These are phyloP conservation scores for Rhabdomys dilectus DNA, from an alignment of 2,113 vertebrate genomes.

Conservation along the genomic window DNA sequence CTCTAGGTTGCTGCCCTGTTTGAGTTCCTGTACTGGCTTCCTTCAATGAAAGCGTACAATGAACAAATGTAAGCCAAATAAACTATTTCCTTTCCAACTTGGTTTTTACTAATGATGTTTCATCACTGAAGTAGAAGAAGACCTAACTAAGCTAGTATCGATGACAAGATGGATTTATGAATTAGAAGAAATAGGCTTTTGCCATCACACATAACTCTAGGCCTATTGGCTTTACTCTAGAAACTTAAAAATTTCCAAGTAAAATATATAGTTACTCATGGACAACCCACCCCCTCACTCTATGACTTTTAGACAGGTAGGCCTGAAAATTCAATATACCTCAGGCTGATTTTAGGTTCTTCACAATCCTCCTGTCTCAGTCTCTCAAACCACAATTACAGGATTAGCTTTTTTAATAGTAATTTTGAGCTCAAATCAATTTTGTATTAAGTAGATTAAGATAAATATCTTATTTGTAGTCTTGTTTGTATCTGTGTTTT, in stretches of 20 bases:
- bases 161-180: constrained; percentile 29
- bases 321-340: neutral
- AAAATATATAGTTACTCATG: neutral
- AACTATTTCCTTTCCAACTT: neutral
- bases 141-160: neutral
- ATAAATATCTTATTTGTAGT: neutral
- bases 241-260: neutral
- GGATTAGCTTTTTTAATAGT: neutral
- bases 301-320: too few species aligned
- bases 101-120: neutral
- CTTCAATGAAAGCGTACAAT: neutral
- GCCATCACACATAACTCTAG: constrained; percentile 14
- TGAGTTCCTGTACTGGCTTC: neutral
- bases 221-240: neutral
- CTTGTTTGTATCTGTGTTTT: neutral
- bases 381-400: neutral
- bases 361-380: neutral
- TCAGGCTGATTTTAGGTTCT: neutral
- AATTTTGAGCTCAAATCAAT: constrained; percentile 42
- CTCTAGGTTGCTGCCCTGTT: neutral
- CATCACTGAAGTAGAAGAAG: neutral
- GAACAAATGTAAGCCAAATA: neutral
- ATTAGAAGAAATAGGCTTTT: constrained; percentile 32
- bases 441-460: neutral
- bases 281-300: neutral